A percentile compares a stretch with the other conserved stretches of the same genome.
Conservation (phyloP, 2,888 invertebrate species). For the Microctonus brassicae region DNA sequence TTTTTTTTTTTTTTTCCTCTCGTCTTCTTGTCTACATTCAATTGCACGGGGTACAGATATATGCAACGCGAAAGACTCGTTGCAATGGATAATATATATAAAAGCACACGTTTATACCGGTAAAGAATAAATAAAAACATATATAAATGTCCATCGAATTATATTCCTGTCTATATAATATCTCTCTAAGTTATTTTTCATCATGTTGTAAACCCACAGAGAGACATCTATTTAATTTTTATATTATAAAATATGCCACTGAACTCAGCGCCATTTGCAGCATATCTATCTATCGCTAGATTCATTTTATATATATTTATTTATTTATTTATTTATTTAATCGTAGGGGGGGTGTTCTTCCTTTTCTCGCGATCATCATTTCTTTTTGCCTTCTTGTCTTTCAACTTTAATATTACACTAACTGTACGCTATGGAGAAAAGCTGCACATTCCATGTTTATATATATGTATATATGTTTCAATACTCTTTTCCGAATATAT, state of each 20-base stretch:
- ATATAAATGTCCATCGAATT: constrained; percentile 19
- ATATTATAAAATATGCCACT: constrained; percentile 5
- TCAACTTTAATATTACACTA: not conserved
- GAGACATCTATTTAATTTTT: not conserved
- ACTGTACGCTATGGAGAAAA: not conserved
- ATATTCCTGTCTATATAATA: constrained; percentile 2
- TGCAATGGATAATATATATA: not conserved
- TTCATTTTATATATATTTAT: not conserved
- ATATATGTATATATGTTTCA: not conserved
- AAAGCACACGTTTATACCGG: constrained; percentile 1
- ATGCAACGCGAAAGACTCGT: not conserved
- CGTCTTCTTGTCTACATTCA: constrained; percentile 8
- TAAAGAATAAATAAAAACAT: constrained; percentile 15
- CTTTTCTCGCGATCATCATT: constrained; percentile 32
- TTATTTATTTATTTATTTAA: constrained; percentile 20
- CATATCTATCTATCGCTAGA: constrained; percentile 1
- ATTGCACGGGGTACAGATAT: not conserved
- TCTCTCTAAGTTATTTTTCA: constrained; percentile 7
- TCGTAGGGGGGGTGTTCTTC: constrained; percentile 17
- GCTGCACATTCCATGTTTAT: no score
- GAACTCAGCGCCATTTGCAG: not conserved
- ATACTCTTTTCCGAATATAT: no score
- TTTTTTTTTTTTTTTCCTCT: constrained; percentile 9
- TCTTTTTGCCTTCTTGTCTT: constrained; percentile 25
- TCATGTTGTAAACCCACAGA: not conserved